Percentiles rank a stretch among this genome's conserved stretches.
Evolutionary conservation across 2,888 invertebrate species (phyloP).

Genomic region (Dasysyrphus tricinctus): DNA sequence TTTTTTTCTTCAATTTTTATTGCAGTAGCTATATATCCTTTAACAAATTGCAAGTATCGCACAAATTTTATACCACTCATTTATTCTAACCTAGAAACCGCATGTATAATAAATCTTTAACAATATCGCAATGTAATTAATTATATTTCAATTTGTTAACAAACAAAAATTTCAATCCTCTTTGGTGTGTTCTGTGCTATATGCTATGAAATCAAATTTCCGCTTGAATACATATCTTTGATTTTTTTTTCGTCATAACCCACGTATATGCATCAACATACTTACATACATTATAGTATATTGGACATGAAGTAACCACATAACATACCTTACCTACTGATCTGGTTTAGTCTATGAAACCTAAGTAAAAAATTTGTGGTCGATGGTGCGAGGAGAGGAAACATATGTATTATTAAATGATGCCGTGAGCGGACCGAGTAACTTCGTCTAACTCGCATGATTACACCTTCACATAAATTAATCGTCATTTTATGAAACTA

Average conservation of each 20-base stretch:
- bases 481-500: slow-evolving; percentile 14
- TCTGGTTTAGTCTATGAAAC: slow-evolving; percentile 22
- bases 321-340: slow-evolving; percentile 12
- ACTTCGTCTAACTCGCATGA: slow-evolving; percentile 19
- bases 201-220: slow-evolving; percentile 59
- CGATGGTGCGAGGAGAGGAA: slow-evolving; percentile 24
- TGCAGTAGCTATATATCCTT: slow-evolving; percentile 21
- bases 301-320: slow-evolving; percentile 29
- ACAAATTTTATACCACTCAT: slow-evolving; percentile 8
- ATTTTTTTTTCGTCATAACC: slow-evolving; percentile 29
- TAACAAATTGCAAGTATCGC: slow-evolving; percentile 38
- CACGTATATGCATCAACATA: slow-evolving; percentile 15
- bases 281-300: background rate
- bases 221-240: slow-evolving; percentile 48
- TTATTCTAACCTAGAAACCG: slow-evolving; percentile 22
- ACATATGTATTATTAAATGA: slow-evolving; percentile 52
- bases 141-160: slow-evolving; percentile 49
- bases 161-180: slow-evolving; percentile 37
- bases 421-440: slow-evolving; percentile 19
- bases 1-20: background rate
- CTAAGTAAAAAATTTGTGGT: slow-evolving; percentile 42
- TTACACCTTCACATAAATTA: slow-evolving; percentile 17
- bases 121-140: slow-evolving; percentile 37
- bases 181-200: background rate
- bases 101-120: slow-evolving; percentile 34